phyloP scores from a whole-genome alignment of 2,888 invertebrate genomes.

The Conus canariensis region DNA sequence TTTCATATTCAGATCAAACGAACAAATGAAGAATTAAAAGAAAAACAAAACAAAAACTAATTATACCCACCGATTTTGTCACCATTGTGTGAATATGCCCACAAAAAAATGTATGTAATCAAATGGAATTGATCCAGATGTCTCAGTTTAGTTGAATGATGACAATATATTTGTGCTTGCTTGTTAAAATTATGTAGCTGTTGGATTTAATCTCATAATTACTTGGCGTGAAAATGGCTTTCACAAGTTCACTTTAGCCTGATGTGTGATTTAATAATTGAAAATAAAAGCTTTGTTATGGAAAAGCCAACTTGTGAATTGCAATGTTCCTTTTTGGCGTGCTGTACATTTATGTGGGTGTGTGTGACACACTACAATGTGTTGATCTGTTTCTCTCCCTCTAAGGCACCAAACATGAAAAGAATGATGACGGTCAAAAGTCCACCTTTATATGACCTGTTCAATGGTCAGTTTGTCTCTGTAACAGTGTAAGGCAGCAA shows the following conservation, averaged over 20 bases:
- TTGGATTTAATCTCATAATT: neutral
- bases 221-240: constrained; percentile 1
- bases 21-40: no score
- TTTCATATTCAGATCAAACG: no score
- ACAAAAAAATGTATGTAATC: neutral
- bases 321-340: no score
- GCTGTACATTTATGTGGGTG: neutral
- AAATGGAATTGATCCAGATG: neutral
- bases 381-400: no score
- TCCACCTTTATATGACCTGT: no score
- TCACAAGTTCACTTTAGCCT: constrained; percentile 27
- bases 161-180: neutral
- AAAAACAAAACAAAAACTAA: neutral
- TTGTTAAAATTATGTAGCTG: neutral
- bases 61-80: neutral
- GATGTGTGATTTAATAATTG: constrained; percentile 3
- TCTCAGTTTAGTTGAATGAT: neutral
- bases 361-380: neutral
- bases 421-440: no score
- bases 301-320: no score
- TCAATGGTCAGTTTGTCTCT: no score
- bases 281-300: no score
- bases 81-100: neutral
- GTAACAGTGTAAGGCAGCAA: no score
- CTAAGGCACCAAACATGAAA: no score